Base-by-base conservation (phyloP, 2,113 vertebrate genomes). In the Alligator sinensis region DNA sequence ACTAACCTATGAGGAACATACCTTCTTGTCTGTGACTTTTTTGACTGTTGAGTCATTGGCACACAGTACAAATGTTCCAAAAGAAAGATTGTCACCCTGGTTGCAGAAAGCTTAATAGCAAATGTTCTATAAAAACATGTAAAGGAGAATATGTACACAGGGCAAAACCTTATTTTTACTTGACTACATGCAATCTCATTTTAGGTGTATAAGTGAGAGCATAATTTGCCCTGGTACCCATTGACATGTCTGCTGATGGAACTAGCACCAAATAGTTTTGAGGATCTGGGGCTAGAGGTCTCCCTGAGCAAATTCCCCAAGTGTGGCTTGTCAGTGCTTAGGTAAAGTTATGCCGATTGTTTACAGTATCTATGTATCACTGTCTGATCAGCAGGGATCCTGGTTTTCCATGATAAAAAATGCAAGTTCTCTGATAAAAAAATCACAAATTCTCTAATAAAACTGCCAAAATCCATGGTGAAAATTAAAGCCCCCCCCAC, bases 1-100 rank as follows among this genome's bases (percentile, higher is more conserved):
- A 27, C 0, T 0, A 2, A 1, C 24, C 34, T 1, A 1, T 0
- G 2, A 74, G 54, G 70, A 61, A 10, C 5, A 5, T 9, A 1
- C 17, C 76, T 21, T 9, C n/a, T 5, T 58, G 11, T 1, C 30
- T 62, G 61, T 78, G 5, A 19, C 30, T 55, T 74, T 10, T 15
- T 79, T 38, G 22, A 15, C 1, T 21, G 34, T 47, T 11, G 47
- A 89, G n/a, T 34, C 57, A 24, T 4, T 55, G 17, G 24, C 38
- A 62, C 16, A 55, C 60, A 0, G 0, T 30, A 15, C 17, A 17
- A 30, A 4, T 7, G 78, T 55, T 88, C 21, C 18, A 11, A 57
- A 74, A 68, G 19, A 91, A 25, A 82, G 4, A 3, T 9, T 9
- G 2, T 60, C 62, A 47, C 47, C 47, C 47, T 47, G 47, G 47